Conservation (phyloP, 2,797 vertebrate genomes). For the Micropoecilia bifurca region DNA sequence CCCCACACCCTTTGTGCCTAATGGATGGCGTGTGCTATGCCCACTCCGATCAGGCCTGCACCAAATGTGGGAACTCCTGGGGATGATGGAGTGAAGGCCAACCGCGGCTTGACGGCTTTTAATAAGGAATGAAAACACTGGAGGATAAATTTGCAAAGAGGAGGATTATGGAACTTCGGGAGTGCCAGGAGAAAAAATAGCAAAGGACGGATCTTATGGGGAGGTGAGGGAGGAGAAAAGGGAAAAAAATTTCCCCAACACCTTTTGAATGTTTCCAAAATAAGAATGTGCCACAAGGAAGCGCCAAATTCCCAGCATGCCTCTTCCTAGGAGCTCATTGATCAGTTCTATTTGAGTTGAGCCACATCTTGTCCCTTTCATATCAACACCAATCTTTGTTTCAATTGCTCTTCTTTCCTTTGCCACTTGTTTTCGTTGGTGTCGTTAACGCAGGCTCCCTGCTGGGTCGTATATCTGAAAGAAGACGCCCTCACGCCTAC, state of each 20-base stretch:
- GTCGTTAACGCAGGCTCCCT: slow-evolving; percentile 45
- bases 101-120: slow-evolving; percentile 72
- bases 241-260: neutral
- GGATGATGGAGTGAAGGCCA: slow-evolving; percentile 76
- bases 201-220: slow-evolving; percentile 11
- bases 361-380: slow-evolving; percentile 42
- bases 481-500: slow-evolving; percentile 23
- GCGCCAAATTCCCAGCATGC: slow-evolving; percentile 58
- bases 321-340: slow-evolving; percentile 68
- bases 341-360: slow-evolving; percentile 62
- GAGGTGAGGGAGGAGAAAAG: neutral
- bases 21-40: slow-evolving; percentile 68
- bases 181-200: neutral
- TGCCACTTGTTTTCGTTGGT: slow-evolving; percentile 39
- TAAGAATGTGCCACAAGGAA: slow-evolving; percentile 25
- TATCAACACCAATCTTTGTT: slow-evolving; percentile 50
- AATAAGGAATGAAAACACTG: slow-evolving; percentile 77
- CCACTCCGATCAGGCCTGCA: slow-evolving; percentile 64
- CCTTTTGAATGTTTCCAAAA: slow-evolving; percentile 19
- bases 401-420: slow-evolving; percentile 32
- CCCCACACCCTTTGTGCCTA: slow-evolving; percentile 70
- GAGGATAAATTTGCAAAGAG: slow-evolving; percentile 67
- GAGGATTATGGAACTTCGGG: slow-evolving; percentile 59
- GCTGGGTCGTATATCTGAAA: slow-evolving; percentile 42
- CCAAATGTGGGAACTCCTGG: slow-evolving; percentile 66